Evolutionary conservation across 2,888 invertebrate genomes (phyloP).

Genomic region (Cheilosia impressa): DNA sequence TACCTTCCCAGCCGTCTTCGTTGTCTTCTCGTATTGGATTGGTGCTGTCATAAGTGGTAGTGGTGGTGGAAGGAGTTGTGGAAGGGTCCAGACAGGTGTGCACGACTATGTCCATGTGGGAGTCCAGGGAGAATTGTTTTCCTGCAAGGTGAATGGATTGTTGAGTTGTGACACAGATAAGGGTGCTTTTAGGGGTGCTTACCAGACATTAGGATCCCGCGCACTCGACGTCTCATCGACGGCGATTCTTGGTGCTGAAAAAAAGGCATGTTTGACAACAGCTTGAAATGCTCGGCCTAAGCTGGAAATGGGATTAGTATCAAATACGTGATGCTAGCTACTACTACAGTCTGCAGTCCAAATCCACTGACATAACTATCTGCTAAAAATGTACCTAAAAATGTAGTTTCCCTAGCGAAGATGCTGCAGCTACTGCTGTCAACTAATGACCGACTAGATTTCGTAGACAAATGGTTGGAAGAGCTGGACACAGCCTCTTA

Average conservation of each 20-base stretch:
- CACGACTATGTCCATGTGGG: conserved; percentile 93
- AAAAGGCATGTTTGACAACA: not conserved
- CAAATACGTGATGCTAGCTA: too few species aligned
- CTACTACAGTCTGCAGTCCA: too few species aligned
- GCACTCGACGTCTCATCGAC: conserved; percentile 93
- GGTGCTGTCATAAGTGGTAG: conserved; percentile 76
- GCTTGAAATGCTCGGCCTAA: not conserved
- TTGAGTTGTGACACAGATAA: too few species aligned
- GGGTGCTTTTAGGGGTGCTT: conserved; percentile 18
- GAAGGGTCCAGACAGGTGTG: conserved; percentile 87
- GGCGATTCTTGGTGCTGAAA: conserved; percentile 83
- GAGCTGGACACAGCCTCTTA: too few species aligned
- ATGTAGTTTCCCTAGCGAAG: too few species aligned
- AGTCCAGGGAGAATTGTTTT: conserved; percentile 95
- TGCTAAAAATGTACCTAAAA: too few species aligned
- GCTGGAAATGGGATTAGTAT: too few species aligned
- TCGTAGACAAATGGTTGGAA: too few species aligned
- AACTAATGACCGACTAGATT: too few species aligned
- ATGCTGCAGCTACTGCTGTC: too few species aligned
- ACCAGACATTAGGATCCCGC: conserved; percentile 94
- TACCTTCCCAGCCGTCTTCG: conserved; percentile 84
- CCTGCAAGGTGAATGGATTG: conserved; percentile 68
- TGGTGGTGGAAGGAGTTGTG: conserved; percentile 66
- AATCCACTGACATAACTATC: too few species aligned
- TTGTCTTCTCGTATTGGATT: conserved; percentile 80